Base-by-base conservation (phyloP, 2,113 vertebrate genomes). In the Solea senegalensis region DNA sequence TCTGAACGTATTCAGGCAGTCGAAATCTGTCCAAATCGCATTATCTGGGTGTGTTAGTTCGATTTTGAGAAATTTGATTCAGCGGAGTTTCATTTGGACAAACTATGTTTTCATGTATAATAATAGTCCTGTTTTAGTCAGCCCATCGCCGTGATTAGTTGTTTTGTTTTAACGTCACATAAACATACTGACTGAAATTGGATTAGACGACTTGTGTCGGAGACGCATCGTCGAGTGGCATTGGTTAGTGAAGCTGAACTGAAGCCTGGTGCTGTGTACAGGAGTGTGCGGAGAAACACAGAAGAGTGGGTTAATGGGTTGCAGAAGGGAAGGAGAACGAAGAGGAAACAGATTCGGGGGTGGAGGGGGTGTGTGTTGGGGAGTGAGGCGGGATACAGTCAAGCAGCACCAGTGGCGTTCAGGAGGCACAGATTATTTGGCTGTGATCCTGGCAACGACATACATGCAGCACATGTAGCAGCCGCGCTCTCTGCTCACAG, bases 401-500 rank as follows among this genome's bases (percentile, higher is more conserved):
- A 77, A 85, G 86, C 86, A 85, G 88, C 88, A 88, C 82, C 83
- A 79, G 83, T 78, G 73, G 69, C 61, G 43, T 74, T 72, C 63
- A 62, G 58, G 69, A 78, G 58, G 81, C 67, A 73, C 52, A 60
- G 48, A 78, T 71, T 26, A 70, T 57, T 34, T 51, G 61, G 79
- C 81, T 78, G 75, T 74, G 77, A 67, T 66, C 85, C 78, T 71
- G 71, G 78, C 68, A 57, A 67, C 51, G 68, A 85, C 77, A 85
- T 52, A 13, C 45, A 48, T 48, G 45, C 49, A 50, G 15, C 57
- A 77, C 90, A 90, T 91, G 90, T 48, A 75, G 75, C 72, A 75
- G 76, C 92, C 90, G 89, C 89, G 84, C 83, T 82, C 59, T 76
- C 86, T 90, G 88, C 89, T 88, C 85, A 13, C 76, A 95, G 94